Evolutionary conservation across 2,113 vertebrate species (phyloP), one percentile per base, ranked within the genome.

Genomic region (Rhabdornis inornatus): DNA sequence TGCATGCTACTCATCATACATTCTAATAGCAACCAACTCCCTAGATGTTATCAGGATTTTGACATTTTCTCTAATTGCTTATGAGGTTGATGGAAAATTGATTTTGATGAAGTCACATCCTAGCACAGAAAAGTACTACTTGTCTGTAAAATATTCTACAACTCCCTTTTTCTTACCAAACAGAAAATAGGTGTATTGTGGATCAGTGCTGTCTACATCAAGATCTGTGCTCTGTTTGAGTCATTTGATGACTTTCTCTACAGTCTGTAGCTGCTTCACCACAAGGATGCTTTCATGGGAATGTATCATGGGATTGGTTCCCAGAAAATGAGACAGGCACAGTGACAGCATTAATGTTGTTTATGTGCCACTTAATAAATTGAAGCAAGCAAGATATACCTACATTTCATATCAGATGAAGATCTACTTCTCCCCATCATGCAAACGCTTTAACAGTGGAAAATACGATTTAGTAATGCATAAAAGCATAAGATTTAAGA

Each of bases 31-130:
- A 91, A 65, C 40, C 65, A 85, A 78, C 25, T 94, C 56, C 31
- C 35, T 63, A 66, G 83, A 89, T 68, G 60, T 66, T 90, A 91
- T 81, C 80, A 87, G 39, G 45, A 55, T 2, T 92, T 77, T 92
- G 80, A 86, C 50, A 68, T 94, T 95, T 92, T 89, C 55, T 42
- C 3, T 91, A 89, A 87, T 84, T 89, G 53, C 53, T 78, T 88
- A 53, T 61, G 59, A 94, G 63, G 49, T 6, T 85, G 57, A 75
- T 2, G 3, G 37, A 84, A 87, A 49, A 82, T 87, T 72, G 61
- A 72, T 94, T 91, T 77, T 71, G 59, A 85, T 74, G 28, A 89
- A 91, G 57, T 82, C 37, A 76, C 6, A 60, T 78, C n/a, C 81
- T 68, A 77, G 44, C 22, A 78, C 60, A 92, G 40, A 63, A 64